Percentiles rank a stretch among this genome's conserved stretches.
Evolutionary conservation across 2,797 vertebrate species (phyloP).

Genomic region (Epinephelus malabaricus): DNA sequence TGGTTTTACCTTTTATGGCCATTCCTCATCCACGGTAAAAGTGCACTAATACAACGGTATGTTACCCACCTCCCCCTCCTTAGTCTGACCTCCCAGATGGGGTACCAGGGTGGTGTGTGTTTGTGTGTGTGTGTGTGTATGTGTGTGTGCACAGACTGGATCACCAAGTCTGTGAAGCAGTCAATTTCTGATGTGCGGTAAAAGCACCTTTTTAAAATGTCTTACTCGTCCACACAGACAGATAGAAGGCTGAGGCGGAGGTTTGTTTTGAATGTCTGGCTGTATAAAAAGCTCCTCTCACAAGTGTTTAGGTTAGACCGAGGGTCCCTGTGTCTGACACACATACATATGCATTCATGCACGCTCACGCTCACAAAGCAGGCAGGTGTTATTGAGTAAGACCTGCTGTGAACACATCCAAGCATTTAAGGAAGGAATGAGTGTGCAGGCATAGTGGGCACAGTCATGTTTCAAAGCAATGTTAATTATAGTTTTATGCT

Average conservation of each 20-base stretch:
- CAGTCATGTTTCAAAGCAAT: constrained; percentile 69
- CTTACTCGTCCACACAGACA: constrained; percentile 62
- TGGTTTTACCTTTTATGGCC: constrained; percentile 92
- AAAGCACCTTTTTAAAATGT: constrained; percentile 79
- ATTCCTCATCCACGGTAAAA: constrained; percentile 91
- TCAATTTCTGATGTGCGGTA: constrained; percentile 61
- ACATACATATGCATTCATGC: constrained; percentile 9
- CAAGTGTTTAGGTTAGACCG: constrained; percentile 78
- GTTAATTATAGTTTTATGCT: constrained; percentile 61
- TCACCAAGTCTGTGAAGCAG: constrained; percentile 42
- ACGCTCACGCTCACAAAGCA: constrained; percentile 39
- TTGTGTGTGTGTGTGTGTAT: constrained; percentile 40
- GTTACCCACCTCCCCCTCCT: constrained; percentile 69
- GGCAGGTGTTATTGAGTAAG: constrained; percentile 73
- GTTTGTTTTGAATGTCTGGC: constrained; percentile 79
- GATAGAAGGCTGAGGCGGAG: constrained; percentile 65
- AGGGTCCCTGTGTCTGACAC: constrained; percentile 42
- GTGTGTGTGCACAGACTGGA: constrained; percentile 24
- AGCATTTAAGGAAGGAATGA: constrained; percentile 39
- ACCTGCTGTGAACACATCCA: constrained; percentile 61
- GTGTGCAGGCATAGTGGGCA: constrained; percentile 47
- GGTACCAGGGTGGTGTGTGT: constrained; percentile 57
- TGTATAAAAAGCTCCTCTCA: constrained; percentile 77
- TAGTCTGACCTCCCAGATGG: constrained; percentile 72
- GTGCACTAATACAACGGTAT: constrained; percentile 84